Conservation (phyloP, 2,797 vertebrate genomes). For the Pseudochirops corinnae region DNA sequence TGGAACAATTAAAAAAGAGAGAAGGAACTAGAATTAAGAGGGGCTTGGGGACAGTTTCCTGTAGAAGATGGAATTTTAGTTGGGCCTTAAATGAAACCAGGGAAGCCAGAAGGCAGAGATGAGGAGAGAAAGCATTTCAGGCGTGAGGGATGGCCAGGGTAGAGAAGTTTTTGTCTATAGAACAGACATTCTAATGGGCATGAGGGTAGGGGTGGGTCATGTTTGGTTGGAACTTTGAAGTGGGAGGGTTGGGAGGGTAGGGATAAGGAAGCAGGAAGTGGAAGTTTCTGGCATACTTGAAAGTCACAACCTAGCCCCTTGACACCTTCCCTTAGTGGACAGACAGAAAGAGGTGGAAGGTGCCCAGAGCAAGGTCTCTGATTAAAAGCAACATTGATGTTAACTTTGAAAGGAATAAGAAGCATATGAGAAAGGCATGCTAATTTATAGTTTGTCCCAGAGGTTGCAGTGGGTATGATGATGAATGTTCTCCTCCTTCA, state of each 20-base stretch:
- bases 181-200: background rate
- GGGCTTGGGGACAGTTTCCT: background rate
- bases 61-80: background rate
- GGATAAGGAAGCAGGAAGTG: background rate
- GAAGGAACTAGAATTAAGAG: background rate
- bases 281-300: background rate
- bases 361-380: background rate
- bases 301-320: background rate
- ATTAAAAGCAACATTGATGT: background rate
- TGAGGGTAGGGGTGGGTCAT: background rate
- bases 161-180: background rate
- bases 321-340: background rate
- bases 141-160: background rate
- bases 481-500: background rate
- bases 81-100: background rate
- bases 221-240: background rate
- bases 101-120: background rate
- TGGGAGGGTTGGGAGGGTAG: fast-evolving
- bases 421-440: background rate
- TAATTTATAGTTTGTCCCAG: background rate
- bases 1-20: background rate
- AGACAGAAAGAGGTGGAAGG: background rate
- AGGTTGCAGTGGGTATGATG: background rate
- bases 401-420: background rate
- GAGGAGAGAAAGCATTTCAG: background rate